Conservation (phyloP, 2,888 invertebrate species). For the Microctonus brassicae region DNA sequence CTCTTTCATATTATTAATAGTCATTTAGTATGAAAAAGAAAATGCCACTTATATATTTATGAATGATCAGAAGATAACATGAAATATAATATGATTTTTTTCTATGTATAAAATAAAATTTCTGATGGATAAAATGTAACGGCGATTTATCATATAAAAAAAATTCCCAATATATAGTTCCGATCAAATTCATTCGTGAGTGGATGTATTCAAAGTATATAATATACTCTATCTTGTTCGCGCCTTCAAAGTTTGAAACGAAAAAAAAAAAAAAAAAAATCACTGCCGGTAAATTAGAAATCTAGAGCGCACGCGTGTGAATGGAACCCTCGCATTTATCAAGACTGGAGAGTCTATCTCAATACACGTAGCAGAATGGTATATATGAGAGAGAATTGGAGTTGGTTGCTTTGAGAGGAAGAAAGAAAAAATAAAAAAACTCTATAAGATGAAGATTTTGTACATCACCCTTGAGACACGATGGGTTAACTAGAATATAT, state of each 20-base stretch:
- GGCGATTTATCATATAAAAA: not conserved
- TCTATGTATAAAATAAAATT: not conserved
- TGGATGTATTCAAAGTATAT: not conserved
- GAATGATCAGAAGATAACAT: too few species aligned
- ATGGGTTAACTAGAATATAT: not conserved
- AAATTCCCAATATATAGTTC: not conserved
- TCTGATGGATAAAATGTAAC: not conserved
- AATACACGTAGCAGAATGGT: constrained; percentile 25
- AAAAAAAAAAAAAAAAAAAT: constrained; percentile 45
- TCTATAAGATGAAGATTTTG: constrained; percentile 22
- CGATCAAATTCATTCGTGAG: not conserved
- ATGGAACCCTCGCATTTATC: constrained; percentile 57
- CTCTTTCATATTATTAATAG: too few species aligned
- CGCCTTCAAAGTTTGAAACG: not conserved
- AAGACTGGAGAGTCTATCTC: constrained; percentile 44
- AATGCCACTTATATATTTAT: too few species aligned
- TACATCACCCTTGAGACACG: constrained; percentile 50
- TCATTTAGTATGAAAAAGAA: too few species aligned
- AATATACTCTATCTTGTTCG: not conserved
- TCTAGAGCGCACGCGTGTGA: constrained; percentile 43
- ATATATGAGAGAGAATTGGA: constrained; percentile 45
- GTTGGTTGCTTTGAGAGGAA: not conserved
- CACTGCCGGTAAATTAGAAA: constrained; percentile 58
- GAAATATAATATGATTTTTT: too few species aligned
- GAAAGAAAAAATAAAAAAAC: not conserved